Conservation (phyloP, 1,140 invertebrate species). For the Danaus melanippus region DNA sequence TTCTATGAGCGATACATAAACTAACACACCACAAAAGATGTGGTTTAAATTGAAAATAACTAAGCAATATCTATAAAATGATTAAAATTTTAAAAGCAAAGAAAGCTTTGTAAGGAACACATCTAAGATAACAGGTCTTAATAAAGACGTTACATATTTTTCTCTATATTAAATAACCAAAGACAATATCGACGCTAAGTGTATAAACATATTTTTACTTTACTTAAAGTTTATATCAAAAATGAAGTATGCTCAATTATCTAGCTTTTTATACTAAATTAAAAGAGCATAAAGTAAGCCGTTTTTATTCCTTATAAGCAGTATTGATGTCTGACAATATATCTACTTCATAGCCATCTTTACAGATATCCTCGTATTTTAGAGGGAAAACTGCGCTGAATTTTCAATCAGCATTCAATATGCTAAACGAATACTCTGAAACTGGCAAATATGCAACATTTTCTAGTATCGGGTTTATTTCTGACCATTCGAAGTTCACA, state of each 20-base stretch:
- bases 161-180: too few species aligned
- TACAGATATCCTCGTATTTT: constrained; percentile 3
- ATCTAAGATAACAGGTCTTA: too few species aligned
- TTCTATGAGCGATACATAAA: background rate
- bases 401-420: constrained; percentile 8
- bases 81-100: too few species aligned
- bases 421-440: constrained; percentile 4
- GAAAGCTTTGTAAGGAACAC: too few species aligned
- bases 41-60: constrained; percentile 12
- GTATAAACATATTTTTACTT: too few species aligned
- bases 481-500: constrained; percentile 7
- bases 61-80: too few species aligned
- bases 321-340: constrained; percentile 1
- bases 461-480: constrained; percentile 2
- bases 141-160: too few species aligned
- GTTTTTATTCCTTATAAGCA: background rate
- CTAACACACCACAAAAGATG: constrained; percentile 6
- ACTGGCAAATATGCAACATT: constrained; percentile 2
- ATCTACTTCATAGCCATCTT: background rate
- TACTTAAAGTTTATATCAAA: background rate
- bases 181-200: too few species aligned
- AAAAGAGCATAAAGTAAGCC: background rate
- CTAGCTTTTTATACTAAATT: background rate
- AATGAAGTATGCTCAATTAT: background rate
- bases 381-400: constrained; percentile 3